Conservation (phyloP, 2,888 invertebrate genomes). For the Magallana nippona region DNA sequence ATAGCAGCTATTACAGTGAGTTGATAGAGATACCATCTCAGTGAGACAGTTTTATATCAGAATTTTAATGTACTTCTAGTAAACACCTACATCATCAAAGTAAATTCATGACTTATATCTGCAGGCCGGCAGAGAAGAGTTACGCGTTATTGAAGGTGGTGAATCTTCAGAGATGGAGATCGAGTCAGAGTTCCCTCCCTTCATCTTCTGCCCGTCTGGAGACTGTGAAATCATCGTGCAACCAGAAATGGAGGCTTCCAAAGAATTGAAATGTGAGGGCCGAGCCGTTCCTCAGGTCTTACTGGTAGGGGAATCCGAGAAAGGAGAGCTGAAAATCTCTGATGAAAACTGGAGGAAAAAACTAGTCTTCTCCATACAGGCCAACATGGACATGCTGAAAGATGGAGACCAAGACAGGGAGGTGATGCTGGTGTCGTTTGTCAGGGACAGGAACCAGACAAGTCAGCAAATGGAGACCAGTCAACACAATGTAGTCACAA, state of each 20-base stretch:
- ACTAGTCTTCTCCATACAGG: constrained; percentile 53
- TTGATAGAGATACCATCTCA: not conserved
- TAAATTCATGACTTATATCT: not conserved
- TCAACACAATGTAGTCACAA: not conserved
- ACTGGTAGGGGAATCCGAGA: not conserved
- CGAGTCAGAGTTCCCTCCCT: constrained; percentile 43
- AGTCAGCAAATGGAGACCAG: not conserved
- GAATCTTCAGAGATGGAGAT: constrained; percentile 24
- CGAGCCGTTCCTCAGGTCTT: constrained; percentile 39
- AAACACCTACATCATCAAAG: no score
- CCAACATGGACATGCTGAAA: constrained; percentile 58
- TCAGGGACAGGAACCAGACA: constrained; percentile 16
- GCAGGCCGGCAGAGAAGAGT: constrained; percentile 32
- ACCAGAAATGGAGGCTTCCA: not conserved
- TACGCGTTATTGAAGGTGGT: constrained; percentile 45
- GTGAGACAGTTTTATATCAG: no score
- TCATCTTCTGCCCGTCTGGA: constrained; percentile 39
- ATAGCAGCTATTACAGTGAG: constrained; percentile 58
- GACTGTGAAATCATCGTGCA: constrained; percentile 36
- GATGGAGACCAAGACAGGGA: constrained; percentile 60
- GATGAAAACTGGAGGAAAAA: constrained; percentile 57
- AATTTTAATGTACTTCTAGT: no score
- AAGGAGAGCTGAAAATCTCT: constrained; percentile 32
- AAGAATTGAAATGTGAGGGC: constrained; percentile 41
- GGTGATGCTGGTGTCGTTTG: constrained; percentile 41